Base-by-base conservation (phyloP, 2,797 vertebrate genomes). In the Thamnophis elegans region DNA sequence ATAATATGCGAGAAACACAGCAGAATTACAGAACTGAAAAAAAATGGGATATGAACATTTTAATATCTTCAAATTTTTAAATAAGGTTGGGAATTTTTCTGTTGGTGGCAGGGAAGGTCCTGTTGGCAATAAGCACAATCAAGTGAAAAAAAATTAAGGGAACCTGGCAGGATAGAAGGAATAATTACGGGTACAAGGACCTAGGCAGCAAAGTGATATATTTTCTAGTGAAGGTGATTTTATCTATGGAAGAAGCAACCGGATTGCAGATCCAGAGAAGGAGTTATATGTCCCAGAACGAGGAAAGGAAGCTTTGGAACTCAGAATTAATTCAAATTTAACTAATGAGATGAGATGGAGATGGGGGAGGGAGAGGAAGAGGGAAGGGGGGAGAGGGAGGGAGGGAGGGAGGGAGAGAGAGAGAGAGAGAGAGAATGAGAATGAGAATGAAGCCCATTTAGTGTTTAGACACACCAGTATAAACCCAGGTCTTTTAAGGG, bases 301-400 rank as follows among this genome's bases (percentile, higher is more conserved):
- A 68, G 60, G 47, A 89, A 73, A 36, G 32, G 32, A 73, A 73
- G 32, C n/a, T 36, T 36, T 73, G 68, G n/a, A 73, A 36, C 68
- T 73, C 68, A 73, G 32, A 36, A 73, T 73, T 36, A 73, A 73
- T 73, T 36, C 16, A 18, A 36, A 73, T 18, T 18, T 73, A 73
- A 73, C 14, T 73, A 36, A 73, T 2, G 6, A 73, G 65, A 8
- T 73, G 32, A 18, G 14, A 73, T 73, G n/a, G 5, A 73, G n/a
- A 73, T 12, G 25, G 10, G 9, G 25, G 3, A 3, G 1, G 5
- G 58, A 3, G 7, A 1, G 58, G 9, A 6, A 1, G 22, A 9
- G 1, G 5, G 58, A 12, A 3, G 3, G 3, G n/a, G n/a, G n/a
- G n/a, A n/a, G n/a, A 4, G 4, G 3, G 16, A 5, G 58, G 3